Evolutionary conservation across 2,113 vertebrate genomes (phyloP).

Genomic region (Callionymus lyra): DNA sequence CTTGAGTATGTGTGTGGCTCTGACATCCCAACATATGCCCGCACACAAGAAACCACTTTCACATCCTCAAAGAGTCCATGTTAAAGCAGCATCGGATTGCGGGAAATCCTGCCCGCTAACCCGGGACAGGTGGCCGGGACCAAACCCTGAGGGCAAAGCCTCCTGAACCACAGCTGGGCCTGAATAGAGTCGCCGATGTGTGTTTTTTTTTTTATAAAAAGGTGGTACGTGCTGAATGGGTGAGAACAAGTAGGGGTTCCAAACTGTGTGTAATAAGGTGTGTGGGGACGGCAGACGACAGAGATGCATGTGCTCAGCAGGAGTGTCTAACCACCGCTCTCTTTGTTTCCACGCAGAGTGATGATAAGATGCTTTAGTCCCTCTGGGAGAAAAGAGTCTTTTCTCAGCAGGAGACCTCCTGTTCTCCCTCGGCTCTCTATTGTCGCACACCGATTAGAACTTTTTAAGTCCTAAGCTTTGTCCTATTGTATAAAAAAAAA

Average conservation of each 20-base stretch:
- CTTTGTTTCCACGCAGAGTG: conserved; percentile 31
- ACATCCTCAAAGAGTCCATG: background rate
- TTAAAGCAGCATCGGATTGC: background rate
- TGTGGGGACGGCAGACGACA: conserved; percentile 10
- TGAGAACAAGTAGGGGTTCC: conserved; percentile 26
- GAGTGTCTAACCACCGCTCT: conserved; percentile 17
- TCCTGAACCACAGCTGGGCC: conserved; percentile 23
- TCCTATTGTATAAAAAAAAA: background rate
- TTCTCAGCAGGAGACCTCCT: conserved; percentile 25
- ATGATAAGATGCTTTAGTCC: conserved; percentile 16
- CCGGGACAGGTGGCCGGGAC: conserved; percentile 32
- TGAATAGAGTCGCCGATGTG: conserved; percentile 17
- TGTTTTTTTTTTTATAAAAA: conserved; percentile 10
- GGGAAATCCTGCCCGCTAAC: conserved; percentile 15
- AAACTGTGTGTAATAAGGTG: conserved; percentile 33
- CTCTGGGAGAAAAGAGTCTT: conserved; percentile 9
- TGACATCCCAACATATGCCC: no score
- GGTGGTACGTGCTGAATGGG: conserved; percentile 25
- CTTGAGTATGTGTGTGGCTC: no score
- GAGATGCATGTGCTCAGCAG: conserved; percentile 22
- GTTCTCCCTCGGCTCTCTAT: conserved; percentile 1
- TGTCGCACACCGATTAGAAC: no score
- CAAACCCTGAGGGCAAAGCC: conserved; percentile 19
- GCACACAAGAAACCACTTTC: no score
- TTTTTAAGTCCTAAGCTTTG: no score